These are phyloP conservation scores for Lophura nycthemera DNA, from an alignment of 2,113 vertebrate genomes.

Conservation along the genomic window DNA sequence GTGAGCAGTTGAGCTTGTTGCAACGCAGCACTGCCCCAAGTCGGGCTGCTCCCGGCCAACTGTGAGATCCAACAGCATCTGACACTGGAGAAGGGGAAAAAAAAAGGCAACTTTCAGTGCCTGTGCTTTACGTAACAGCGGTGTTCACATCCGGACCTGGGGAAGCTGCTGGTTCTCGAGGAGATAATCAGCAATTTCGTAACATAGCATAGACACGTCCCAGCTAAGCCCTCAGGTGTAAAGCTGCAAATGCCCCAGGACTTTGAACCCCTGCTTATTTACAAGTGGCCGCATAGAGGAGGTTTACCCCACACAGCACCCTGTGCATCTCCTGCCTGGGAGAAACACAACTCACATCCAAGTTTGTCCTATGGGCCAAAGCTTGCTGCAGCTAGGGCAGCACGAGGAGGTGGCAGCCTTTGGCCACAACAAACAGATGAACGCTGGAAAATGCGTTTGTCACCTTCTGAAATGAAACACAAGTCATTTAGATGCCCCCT, in stretches of 20 bases:
- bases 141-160: neutral
- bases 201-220: neutral
- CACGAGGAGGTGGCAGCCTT: neutral
- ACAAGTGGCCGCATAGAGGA: neutral
- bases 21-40: neutral
- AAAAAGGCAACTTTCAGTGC: neutral
- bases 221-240: neutral
- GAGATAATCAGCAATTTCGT: neutral
- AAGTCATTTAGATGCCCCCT: neutral
- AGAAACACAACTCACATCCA: neutral
- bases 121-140: neutral
- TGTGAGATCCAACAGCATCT: neutral
- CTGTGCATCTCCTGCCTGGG: neutral
- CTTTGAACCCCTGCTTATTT: neutral
- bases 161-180: neutral
- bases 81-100: neutral
- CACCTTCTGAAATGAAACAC: neutral
- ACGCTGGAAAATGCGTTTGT: neutral
- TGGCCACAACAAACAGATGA: neutral
- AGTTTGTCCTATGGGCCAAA: neutral
- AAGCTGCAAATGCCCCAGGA: neutral
- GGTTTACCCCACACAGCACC: accelerated
- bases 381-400: neutral
- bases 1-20: neutral
- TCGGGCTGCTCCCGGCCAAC: neutral